Conservation (phyloP, 2,888 invertebrate genomes). For the Drymonia ruficornis region DNA sequence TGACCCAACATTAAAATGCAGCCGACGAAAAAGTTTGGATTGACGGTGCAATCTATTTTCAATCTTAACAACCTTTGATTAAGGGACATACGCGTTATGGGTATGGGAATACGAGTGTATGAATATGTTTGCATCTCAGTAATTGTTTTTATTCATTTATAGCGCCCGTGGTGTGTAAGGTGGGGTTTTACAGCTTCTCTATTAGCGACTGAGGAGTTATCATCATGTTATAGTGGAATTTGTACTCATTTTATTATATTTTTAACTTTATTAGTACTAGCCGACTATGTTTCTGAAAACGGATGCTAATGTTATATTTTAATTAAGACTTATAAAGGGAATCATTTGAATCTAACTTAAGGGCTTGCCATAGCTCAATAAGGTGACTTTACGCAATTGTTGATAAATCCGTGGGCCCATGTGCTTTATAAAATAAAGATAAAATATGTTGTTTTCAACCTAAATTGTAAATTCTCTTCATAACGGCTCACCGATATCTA, state of each 20-base stretch:
- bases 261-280: conserved; percentile 61
- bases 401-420: no score
- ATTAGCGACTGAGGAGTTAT: conserved; percentile 63
- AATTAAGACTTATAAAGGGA: conserved; percentile 41
- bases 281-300: conserved; percentile 50
- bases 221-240: conserved; percentile 58
- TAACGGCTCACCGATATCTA: no score
- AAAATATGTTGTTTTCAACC: no score
- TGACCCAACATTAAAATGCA: conserved; percentile 37
- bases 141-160: conserved; percentile 82
- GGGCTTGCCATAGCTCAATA: no score
- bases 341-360: conserved; percentile 8
- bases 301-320: conserved; percentile 41
- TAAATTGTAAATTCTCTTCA: no score
- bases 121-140: conserved; percentile 48
- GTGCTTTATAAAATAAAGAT: no score
- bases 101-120: conserved; percentile 16
- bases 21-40: conserved; percentile 35
- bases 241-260: conserved; percentile 73
- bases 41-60: conserved; percentile 30
- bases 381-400: no score
- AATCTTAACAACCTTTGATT: conserved; percentile 30
- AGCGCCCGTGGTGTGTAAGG: conserved; percentile 65
- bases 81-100: conserved; percentile 14
- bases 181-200: conserved; percentile 67